Conservation (phyloP, 1,140 invertebrate genomes). For the Mizuhopecten yessoensis region DNA sequence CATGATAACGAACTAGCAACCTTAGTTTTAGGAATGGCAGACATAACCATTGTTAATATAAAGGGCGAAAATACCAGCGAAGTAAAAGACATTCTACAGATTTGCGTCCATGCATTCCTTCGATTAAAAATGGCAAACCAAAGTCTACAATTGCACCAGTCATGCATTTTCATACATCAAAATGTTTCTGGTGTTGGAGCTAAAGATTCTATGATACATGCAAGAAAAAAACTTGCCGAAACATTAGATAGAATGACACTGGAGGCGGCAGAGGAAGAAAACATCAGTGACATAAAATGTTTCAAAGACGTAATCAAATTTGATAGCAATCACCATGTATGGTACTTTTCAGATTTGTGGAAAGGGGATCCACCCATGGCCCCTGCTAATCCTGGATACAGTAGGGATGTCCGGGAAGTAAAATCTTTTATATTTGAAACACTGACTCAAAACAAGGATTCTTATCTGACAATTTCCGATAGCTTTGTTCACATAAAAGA, state of each 20-base stretch:
- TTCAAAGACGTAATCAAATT: constrained; percentile 58
- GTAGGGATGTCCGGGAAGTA: constrained; percentile 5
- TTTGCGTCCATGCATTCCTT: constrained; percentile 58
- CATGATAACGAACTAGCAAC: constrained; percentile 60
- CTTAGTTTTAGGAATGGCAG: constrained; percentile 51
- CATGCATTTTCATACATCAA: constrained; percentile 57
- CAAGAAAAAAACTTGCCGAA: constrained; percentile 42
- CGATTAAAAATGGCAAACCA: constrained; percentile 48
- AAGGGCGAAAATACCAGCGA: constrained; percentile 53
- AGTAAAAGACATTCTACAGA: constrained; percentile 57
- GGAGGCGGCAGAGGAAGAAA: constrained; percentile 48
- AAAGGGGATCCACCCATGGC: constrained; percentile 57
- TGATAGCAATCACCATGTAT: constrained; percentile 35
- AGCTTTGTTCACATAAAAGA: background rate
- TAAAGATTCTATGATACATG: constrained; percentile 3
- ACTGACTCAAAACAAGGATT: background rate
- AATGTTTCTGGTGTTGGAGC: constrained; percentile 52
- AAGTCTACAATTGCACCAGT: constrained; percentile 8
- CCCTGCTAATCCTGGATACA: constrained; percentile 43
- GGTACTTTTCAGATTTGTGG: constrained; percentile 55
- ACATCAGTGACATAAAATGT: constrained; percentile 6
- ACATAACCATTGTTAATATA: constrained; percentile 56
- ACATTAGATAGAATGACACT: constrained; percentile 46
- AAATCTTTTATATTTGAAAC: constrained; percentile 8
- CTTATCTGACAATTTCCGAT: constrained; percentile 40